Evolutionary conservation across 2,113 vertebrate genomes (phyloP).

Genomic region (Oplegnathus fasciatus): DNA sequence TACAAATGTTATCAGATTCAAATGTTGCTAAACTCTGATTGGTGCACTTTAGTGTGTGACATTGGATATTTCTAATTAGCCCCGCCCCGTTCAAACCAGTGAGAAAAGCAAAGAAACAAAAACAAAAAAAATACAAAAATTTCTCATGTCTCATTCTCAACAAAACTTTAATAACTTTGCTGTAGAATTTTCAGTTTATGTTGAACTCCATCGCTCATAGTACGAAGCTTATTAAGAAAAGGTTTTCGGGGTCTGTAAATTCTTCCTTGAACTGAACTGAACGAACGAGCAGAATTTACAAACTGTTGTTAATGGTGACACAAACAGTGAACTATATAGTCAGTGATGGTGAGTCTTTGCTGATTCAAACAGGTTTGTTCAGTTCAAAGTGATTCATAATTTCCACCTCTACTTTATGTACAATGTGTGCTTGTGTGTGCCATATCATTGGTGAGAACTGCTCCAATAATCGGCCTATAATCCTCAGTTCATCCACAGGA

Average conservation of each 20-base stretch:
- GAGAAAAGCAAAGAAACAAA: not conserved
- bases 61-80: not conserved
- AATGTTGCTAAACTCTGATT: not conserved
- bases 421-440: not conserved
- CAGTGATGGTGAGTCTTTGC: not conserved
- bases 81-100: not conserved
- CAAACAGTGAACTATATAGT: not conserved
- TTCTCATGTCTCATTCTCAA: not conserved
- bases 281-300: not conserved
- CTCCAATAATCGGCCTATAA: conserved; percentile 59
- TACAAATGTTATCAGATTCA: not conserved
- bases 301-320: not conserved
- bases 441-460: conserved; percentile 29
- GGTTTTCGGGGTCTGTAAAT: not conserved
- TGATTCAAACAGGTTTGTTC: not conserved
- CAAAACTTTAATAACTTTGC: not conserved
- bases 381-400: not conserved
- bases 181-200: no score
- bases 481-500: conserved; percentile 58
- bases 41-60: not conserved
- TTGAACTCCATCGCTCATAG: not conserved
- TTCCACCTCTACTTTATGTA: not conserved
- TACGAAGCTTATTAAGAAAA: not conserved
- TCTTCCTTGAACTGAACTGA: not conserved
- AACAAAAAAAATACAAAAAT: not conserved